phyloP scores from a whole-genome alignment of 2,797 vertebrate genomes.

The Pipistrellus kuhlii region DNA sequence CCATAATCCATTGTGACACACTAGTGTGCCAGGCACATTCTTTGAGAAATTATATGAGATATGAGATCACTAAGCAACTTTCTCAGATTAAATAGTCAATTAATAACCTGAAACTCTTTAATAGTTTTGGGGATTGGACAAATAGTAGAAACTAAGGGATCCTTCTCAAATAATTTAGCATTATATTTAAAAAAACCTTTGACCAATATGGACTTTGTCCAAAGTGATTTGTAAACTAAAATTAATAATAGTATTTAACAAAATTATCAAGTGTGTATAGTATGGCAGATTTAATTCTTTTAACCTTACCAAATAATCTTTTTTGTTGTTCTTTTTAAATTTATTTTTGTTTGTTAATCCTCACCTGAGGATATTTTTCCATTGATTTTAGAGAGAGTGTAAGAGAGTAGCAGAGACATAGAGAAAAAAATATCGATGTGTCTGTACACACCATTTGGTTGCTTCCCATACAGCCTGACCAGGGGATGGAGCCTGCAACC shows the following conservation, averaged over 20 bases:
- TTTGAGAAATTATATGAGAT: slow-evolving; percentile 16
- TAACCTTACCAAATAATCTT: slow-evolving; percentile 28
- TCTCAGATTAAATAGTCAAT: slow-evolving; percentile 2
- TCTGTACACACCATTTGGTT: too few relatives aligned
- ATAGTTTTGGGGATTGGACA: neutral
- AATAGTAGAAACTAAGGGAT: neutral
- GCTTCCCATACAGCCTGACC: too few relatives aligned
- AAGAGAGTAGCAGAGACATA: too few relatives aligned
- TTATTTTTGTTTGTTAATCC: too few relatives aligned
- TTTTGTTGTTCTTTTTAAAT: too few relatives aligned
- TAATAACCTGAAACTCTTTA: slow-evolving; percentile 32
- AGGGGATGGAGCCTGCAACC: too few relatives aligned
- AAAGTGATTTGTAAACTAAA: slow-evolving; percentile 42
- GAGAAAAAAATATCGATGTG: too few relatives aligned
- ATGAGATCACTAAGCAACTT: neutral
- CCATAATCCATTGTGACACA: neutral
- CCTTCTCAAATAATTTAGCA: neutral
- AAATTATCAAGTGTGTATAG: neutral
- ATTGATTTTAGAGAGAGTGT: too few relatives aligned
- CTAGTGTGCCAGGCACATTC: neutral
- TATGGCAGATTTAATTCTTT: slow-evolving; percentile 37
- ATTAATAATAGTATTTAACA: slow-evolving; percentile 38
- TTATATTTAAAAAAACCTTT: slow-evolving; percentile 33
- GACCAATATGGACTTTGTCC: neutral
- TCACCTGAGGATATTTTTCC: too few relatives aligned